Conservation (phyloP, 2,797 vertebrate species). For the Takifugu ocellatus region DNA sequence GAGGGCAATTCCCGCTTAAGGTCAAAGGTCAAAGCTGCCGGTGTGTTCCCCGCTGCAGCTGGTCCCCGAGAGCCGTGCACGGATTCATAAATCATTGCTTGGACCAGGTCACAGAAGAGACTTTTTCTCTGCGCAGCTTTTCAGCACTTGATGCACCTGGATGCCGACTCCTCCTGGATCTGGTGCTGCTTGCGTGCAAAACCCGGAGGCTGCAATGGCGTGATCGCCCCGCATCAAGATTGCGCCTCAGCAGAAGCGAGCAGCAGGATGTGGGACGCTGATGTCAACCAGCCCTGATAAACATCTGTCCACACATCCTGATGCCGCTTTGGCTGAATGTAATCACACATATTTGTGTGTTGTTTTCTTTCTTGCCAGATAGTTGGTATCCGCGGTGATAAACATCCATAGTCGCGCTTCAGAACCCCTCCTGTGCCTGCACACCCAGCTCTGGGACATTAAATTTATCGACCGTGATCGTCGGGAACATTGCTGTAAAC, state of each 20-base stretch:
- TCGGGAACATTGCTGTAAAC: background rate
- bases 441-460: conserved; percentile 5
- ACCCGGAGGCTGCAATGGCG: background rate
- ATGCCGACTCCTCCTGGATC: conserved; percentile 14
- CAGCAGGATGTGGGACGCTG: conserved; percentile 5
- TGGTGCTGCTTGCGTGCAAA: conserved; percentile 7
- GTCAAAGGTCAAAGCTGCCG: background rate
- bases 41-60: conserved; percentile 3
- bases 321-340: conserved; percentile 1
- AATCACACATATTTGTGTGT: too few species aligned
- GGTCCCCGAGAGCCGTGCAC: conserved; percentile 20
- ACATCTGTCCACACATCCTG: background rate
- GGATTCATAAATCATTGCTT: conserved; percentile 55
- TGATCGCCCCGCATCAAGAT: background rate
- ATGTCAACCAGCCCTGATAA: too few species aligned
- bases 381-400: too few species aligned
- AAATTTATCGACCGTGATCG: conserved; percentile 5
- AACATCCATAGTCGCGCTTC: conserved; percentile 1
- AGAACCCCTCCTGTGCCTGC: conserved; percentile 10
- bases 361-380: too few species aligned
- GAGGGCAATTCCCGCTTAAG: conserved; percentile 1
- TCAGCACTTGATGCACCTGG: conserved; percentile 49
- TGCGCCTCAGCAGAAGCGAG: conserved; percentile 12
- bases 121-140: conserved; percentile 37
- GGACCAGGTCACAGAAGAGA: conserved; percentile 35